Base-by-base conservation (phyloP, 1,140 invertebrate genomes). In the Andrena cerasifolii region DNA sequence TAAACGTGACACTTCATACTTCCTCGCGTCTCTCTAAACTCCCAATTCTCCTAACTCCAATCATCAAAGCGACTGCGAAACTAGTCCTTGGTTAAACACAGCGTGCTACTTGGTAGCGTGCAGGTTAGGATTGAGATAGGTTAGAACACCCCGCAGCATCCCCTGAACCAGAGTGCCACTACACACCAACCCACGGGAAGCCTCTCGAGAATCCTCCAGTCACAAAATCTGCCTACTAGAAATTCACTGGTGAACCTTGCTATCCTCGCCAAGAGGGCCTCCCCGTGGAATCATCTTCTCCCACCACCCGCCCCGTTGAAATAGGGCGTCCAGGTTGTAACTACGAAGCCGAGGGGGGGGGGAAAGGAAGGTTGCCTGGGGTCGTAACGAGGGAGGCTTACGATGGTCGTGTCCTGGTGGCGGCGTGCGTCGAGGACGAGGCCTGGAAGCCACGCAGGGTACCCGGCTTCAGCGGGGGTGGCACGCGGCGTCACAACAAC, bases 401-500 rank as follows among this genome's bases (percentile, higher is more conserved):
- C 79, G 67, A 26, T 51, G 79, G 18, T 40, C 18, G 59, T 40
- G 24, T 47, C 51, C 51, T 78, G 26, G 21, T 18, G 10, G 36
- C 21, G 59, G 18, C 31, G 24, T 21, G 36, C 12, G 43, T 3
- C 45, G 80, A 53, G 40, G 45, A 31, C 18, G 28, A 18, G 47
- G 31, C 51, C 12, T 26, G 56, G 61, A 45, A 43, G 43, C 40
- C 59, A 26, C 49, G 73, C 71, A 53, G 80, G 78, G 61, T 80
- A 77, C 70, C 31, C 71, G 65, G 51, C 58, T 66, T 47, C 54
- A 21, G 31, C 65, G 73, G 45, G n/a, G 53, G 47, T 49, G 56
- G 61, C 61, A 71, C 80, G 72, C 47, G 59, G 76, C 86, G 86
- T 89, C 87, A 89, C 82, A 88, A 89, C 82, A 87, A 88, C 84